A percentile compares a stretch with the other conserved stretches of the same genome.
These are phyloP conservation scores for Anticlea derivata DNA, from an alignment of 2,888 invertebrate species.

Conservation along the genomic window DNA sequence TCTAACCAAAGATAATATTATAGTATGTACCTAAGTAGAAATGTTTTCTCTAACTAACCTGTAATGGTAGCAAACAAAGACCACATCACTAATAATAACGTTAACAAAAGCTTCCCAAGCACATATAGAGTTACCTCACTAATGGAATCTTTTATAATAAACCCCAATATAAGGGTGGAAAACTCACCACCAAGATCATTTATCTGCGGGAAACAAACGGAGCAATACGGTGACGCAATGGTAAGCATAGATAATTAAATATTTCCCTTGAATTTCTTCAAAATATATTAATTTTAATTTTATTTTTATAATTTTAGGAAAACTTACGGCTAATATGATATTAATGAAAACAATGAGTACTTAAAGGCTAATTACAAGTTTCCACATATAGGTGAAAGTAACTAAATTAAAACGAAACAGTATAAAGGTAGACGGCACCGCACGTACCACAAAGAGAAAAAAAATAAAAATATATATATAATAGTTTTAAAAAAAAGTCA, in stretches of 20 bases:
- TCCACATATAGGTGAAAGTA: too few species aligned
- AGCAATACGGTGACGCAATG: constrained; percentile 49
- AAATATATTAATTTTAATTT: neutral
- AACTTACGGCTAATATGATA: too few species aligned
- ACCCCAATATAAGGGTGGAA: constrained; percentile 60
- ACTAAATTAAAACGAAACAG: too few species aligned
- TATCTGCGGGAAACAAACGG: constrained; percentile 14
- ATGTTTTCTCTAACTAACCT: neutral
- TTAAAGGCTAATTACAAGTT: too few species aligned
- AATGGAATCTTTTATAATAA: constrained; percentile 70
- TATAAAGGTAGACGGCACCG: too few species aligned
- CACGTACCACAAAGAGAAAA: too few species aligned
- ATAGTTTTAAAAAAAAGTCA: too few species aligned
- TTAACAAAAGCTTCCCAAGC: constrained; percentile 21
- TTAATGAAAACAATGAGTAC: too few species aligned
- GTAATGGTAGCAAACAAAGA: neutral
- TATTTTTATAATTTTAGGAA: neutral
- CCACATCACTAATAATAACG: constrained; percentile 38
- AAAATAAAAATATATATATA: too few species aligned
- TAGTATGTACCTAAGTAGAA: too few species aligned
- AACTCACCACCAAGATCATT: constrained; percentile 43
- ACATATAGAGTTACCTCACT: constrained; percentile 46
- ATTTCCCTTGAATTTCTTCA: neutral
- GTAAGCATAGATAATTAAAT: constrained; percentile 45
- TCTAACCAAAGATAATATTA: too few species aligned